Percentiles rank a stretch among this genome's conserved stretches.
phyloP scores from a whole-genome alignment of 2,797 vertebrate genomes.

The Hypotaenidia okinawae region DNA sequence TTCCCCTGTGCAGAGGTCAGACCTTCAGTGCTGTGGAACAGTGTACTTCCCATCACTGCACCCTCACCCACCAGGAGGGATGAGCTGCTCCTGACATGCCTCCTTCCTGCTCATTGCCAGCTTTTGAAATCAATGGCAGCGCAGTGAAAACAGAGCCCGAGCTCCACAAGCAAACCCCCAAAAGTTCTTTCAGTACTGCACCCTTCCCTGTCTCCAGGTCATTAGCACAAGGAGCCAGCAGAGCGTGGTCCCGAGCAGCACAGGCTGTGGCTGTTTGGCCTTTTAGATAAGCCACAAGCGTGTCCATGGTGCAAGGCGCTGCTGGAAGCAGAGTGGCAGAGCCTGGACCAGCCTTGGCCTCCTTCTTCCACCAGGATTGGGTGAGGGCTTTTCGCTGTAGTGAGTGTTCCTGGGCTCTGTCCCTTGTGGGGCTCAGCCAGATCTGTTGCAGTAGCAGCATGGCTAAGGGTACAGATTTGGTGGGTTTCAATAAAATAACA shows the following conservation, averaged over 20 bases:
- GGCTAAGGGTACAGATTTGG: neutral
- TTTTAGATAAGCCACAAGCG: fast-evolving
- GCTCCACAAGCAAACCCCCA: neutral
- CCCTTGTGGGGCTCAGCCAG: neutral
- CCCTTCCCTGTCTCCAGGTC: neutral
- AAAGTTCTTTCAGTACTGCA: neutral
- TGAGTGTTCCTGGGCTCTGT: neutral
- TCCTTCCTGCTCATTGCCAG: neutral
- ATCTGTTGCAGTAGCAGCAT: neutral
- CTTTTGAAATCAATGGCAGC: neutral
- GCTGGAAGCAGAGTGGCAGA: neutral
- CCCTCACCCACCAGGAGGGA: neutral
- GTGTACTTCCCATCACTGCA: neutral
- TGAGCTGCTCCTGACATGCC: neutral
- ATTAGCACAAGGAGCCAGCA: neutral
- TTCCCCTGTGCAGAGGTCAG: neutral
- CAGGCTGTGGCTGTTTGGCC: neutral
- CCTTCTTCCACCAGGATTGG: too few species aligned
- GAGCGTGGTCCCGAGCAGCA: neutral
- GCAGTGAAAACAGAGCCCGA: neutral
- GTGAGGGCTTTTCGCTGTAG: neutral
- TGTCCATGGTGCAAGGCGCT: fast-evolving
- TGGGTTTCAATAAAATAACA: neutral
- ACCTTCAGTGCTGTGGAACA: neutral
- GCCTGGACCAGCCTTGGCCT: neutral